Base-by-base conservation (phyloP, 1,140 invertebrate species). In the Rhagoletis pomonella region DNA sequence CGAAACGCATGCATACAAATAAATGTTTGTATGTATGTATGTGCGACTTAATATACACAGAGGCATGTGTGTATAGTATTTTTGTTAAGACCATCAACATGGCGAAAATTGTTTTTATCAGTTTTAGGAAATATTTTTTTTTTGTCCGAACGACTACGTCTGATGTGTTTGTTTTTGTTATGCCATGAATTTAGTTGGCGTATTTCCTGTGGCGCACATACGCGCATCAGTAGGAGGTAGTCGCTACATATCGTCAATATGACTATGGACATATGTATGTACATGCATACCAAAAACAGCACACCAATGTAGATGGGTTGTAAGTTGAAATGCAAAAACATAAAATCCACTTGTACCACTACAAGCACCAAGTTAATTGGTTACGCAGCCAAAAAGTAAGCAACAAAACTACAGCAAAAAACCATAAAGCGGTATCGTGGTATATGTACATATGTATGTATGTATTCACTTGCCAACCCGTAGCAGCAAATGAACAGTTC, bases 61-160 rank as follows among this genome's bases (percentile, higher is more conserved):
- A 62, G 17, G 60, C 60, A 12, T 62, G 12, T 14, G 60, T 62
- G 12, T 14, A 14, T 17, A 17, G 60, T 62, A 14, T 77, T n/a
- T 81, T 81, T n/a, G 69, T 47, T 77, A 44, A 29, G 69, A 17
- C 5, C 44, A 44, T n/a, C 69, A 77, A 17, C 69, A 47, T 44
- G 19, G 73, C 73, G n/a, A 47, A 81, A 67, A n/a, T 81, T 81
- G 73, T 81, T 81, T 81, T 81, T 55, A 81, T 81, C 73, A 55
- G 73, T 81, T 81, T 81, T 73, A 50, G 73, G 47, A 81, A 81
- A 81, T 55, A 81, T 55, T 81, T 81, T 81, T 58, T 5, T 9
- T 9, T 14, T 62, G 17, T 14, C 4, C 60, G 60, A 10, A 7
- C 10, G 50, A 10, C 10, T 55, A 10, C 50, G 50, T 3, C 5